Conservation (phyloP, 2,888 invertebrate genomes). For the Chymomyza procnemis region DNA sequence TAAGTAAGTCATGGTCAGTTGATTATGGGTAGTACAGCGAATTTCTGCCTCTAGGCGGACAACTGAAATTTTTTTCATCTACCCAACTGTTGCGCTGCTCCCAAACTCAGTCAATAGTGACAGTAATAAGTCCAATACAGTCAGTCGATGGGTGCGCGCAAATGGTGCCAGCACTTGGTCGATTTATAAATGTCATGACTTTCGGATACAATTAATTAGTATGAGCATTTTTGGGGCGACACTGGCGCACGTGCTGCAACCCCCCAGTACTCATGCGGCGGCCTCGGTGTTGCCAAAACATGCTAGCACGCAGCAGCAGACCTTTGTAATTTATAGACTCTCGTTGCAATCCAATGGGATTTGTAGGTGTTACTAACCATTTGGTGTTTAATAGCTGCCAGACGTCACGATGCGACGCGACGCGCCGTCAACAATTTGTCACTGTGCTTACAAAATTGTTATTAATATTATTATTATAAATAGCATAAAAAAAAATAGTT, state of each 20-base stretch:
- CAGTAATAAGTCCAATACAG: neutral
- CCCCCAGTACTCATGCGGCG: neutral
- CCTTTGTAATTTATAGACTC: constrained; percentile 1
- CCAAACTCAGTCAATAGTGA: neutral
- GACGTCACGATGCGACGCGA: neutral
- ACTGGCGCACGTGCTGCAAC: neutral
- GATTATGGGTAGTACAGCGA: no score
- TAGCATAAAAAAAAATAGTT: neutral
- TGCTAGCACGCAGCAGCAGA: neutral
- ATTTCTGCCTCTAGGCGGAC: no score
- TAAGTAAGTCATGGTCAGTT: no score
- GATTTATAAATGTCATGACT: constrained; percentile 5
- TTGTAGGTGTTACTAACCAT: neutral
- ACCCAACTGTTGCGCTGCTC: neutral
- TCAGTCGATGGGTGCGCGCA: neutral
- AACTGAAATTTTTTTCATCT: neutral
- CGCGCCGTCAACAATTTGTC: constrained; percentile 1
- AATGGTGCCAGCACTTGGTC: neutral
- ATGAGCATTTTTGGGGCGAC: neutral
- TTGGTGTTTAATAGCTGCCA: neutral
- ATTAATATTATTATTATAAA: neutral
- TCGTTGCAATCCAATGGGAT: neutral
- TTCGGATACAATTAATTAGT: constrained; percentile 8
- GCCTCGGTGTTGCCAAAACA: neutral
- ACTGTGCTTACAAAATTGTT: neutral